Conservation (phyloP, 2,113 vertebrate genomes). For the Dromaius novaehollandiae region DNA sequence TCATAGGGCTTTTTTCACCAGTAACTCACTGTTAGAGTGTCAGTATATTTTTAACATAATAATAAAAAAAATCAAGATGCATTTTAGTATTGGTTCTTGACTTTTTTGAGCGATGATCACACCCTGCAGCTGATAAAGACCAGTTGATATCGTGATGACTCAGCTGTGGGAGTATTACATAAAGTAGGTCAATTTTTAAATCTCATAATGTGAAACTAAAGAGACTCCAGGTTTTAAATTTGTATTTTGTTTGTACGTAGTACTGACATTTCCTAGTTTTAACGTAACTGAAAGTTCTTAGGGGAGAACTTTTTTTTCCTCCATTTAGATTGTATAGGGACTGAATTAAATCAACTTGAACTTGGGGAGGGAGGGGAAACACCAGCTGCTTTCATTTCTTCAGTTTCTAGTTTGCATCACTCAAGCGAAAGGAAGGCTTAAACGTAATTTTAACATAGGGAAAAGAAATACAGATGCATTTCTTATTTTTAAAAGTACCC, state of each 20-base stretch:
- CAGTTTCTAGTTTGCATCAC: conserved; percentile 42
- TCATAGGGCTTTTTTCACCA: not conserved
- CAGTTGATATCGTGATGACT: conserved; percentile 56
- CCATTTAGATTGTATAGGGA: not conserved
- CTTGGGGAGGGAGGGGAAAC: not conserved
- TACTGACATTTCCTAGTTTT: not conserved
- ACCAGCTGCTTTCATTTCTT: conserved; percentile 51
- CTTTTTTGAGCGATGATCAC: not conserved
- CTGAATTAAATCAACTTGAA: conserved; percentile 6
- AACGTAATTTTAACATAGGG: conserved; percentile 11
- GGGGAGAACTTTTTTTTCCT: not conserved
- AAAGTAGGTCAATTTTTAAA: conserved; percentile 57
- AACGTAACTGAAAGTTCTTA: not conserved
- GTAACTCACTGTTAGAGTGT: not conserved
- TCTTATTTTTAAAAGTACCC: conserved; percentile 16
- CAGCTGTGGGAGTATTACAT: conserved; percentile 55
- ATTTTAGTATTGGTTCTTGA: not conserved
- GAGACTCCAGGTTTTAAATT: not conserved
- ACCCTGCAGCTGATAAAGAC: conserved; percentile 13
- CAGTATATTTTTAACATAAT: not conserved
- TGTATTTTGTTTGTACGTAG: not conserved
- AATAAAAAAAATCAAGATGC: not conserved
- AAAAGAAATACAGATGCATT: not conserved
- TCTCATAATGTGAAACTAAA: not conserved
- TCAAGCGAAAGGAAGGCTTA: conserved; percentile 21